These are phyloP conservation scores for Ctenicera cuprea DNA, from an alignment of 2,888 invertebrate species.

Conservation along the genomic window DNA sequence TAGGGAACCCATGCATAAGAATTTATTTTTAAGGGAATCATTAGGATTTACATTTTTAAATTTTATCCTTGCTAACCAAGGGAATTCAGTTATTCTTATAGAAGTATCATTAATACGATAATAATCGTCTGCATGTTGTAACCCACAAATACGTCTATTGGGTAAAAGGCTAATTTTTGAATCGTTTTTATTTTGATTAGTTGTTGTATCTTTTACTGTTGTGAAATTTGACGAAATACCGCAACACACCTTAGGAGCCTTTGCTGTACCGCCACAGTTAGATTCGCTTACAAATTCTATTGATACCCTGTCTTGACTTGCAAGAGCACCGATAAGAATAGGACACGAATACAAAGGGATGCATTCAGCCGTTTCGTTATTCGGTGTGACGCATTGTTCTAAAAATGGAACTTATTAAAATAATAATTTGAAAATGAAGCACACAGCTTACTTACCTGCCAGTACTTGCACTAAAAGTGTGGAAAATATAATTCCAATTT, in stretches of 20 bases:
- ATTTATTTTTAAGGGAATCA: too few species aligned
- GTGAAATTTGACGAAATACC: neutral
- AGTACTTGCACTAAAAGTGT: too few species aligned
- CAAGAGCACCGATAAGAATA: neutral
- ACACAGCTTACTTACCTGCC: too few species aligned
- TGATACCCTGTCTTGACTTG: neutral
- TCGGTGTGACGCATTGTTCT: neutral
- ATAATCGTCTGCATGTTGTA: neutral
- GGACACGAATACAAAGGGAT: neutral
- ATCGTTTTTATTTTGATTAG: neutral
- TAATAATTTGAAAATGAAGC: too few species aligned
- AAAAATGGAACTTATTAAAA: neutral
- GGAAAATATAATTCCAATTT: too few species aligned
- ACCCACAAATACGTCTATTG: neutral
- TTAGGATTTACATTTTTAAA: too few species aligned
- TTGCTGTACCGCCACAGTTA: neutral
- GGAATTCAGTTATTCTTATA: neutral
- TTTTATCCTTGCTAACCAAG: neutral
- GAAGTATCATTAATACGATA: neutral
- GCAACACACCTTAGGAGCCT: neutral
- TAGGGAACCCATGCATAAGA: slow-evolving; percentile 9
- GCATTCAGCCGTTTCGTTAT: neutral
- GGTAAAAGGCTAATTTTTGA: neutral
- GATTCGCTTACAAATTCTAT: neutral
- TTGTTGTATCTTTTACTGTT: neutral